Conservation (phyloP, 2,113 vertebrate species). For the Girardinichthys multiradiatus region DNA sequence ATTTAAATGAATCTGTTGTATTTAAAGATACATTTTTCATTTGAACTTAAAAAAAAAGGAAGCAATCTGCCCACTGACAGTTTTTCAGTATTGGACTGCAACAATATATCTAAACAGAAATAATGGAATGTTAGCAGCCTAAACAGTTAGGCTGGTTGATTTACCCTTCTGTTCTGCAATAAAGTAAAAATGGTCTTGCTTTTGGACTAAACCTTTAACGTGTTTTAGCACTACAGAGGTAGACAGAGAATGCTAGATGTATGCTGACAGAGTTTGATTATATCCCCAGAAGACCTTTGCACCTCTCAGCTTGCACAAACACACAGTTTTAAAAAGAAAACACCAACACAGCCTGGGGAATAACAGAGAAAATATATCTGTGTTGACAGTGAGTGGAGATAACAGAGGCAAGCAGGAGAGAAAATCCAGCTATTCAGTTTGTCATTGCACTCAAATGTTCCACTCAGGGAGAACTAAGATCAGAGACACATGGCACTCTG, state of each 20-base stretch:
- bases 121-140: constrained; percentile 24
- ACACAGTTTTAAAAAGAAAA: constrained; percentile 35
- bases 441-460: constrained; percentile 29
- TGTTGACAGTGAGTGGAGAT: constrained; percentile 25
- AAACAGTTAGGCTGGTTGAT: constrained; percentile 20
- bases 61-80: constrained; percentile 10
- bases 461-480: constrained; percentile 42
- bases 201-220: constrained; percentile 30
- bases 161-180: constrained; percentile 35
- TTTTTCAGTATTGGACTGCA: constrained; percentile 1
- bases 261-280: constrained; percentile 32
- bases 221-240: constrained; percentile 7
- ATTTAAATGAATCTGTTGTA: too few relatives aligned
- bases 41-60: background rate
- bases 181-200: constrained; percentile 22
- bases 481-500: constrained; percentile 18
- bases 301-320: constrained; percentile 28
- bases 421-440: constrained; percentile 25
- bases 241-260: constrained; percentile 26
- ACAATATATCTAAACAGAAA: background rate
- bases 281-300: constrained; percentile 46
- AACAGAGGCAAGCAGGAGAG: constrained; percentile 18
- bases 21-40: too few relatives aligned
- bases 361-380: constrained; percentile 30
- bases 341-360: constrained; percentile 41